These are phyloP conservation scores for Sebastes variabilis DNA, from an alignment of 2,797 vertebrate species.

Conservation along the genomic window DNA sequence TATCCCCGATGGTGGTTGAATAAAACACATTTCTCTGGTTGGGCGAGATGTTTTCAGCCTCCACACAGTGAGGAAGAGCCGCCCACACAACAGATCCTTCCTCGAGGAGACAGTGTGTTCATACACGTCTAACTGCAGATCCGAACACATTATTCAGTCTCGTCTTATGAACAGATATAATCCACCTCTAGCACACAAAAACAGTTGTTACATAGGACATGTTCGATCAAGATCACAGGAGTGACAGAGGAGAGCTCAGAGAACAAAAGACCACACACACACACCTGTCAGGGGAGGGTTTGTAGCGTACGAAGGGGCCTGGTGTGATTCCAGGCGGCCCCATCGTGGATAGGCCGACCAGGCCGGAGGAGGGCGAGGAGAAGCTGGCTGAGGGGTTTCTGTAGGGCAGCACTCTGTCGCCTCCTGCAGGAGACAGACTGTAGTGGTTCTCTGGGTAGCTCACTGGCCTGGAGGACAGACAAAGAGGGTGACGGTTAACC, in stretches of 20 bases:
- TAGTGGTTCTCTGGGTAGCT: constrained; percentile 94
- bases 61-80: constrained; percentile 62
- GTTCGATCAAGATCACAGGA: constrained; percentile 29
- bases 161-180: constrained; percentile 15
- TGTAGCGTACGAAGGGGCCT: constrained; percentile 86
- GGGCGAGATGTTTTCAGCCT: constrained; percentile 59
- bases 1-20: constrained; percentile 39
- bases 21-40: constrained; percentile 67
- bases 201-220: constrained; percentile 18
- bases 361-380: constrained; percentile 83
- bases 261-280: constrained; percentile 20
- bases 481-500: neutral
- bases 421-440: constrained; percentile 82
- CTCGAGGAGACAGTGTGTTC: constrained; percentile 55
- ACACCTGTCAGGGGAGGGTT: constrained; percentile 88
- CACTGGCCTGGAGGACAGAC: constrained; percentile 83
- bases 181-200: constrained; percentile 7
- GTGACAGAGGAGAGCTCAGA: neutral
- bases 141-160: constrained; percentile 9
- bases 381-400: constrained; percentile 93
- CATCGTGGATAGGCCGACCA: constrained; percentile 66
- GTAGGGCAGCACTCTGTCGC: constrained; percentile 86
- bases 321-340: constrained; percentile 77
- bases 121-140: constrained; percentile 43
- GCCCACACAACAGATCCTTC: constrained; percentile 69